Base-by-base conservation (phyloP, 2,888 invertebrate species). In the Tromatobia lineatoria region DNA sequence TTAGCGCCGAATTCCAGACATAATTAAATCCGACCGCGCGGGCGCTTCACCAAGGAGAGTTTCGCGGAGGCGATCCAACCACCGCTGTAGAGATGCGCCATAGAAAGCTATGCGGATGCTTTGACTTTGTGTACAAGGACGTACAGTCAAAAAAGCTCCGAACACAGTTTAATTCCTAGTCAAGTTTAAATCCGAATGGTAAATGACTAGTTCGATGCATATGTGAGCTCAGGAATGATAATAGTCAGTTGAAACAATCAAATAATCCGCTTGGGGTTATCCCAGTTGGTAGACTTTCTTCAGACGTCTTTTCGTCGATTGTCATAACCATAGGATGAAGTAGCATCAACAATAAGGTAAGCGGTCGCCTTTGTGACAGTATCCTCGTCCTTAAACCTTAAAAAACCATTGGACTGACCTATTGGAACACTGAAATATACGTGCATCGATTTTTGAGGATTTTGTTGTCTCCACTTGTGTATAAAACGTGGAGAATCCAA, bases 1-100 rank as follows among this genome's bases (percentile, higher is more conserved):
- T 93, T 92, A 92, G 90, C 91, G 89, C 89, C 89, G 89, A 90
- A 92, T 93, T 92, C 91, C 91, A 91, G 91, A 90, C 90, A 92
- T 92, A 92, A 93, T 92, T 91, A 91, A 91, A 92, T 92, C 89
- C 90, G 85, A 91, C 90, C 91, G 74, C 85, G 79, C 70, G 47
- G 29, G 70, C 45, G 52, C 57, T 18, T 18, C 57, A 66, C 57
- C 34, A 29, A 42, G 10, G 45, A 45, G 64, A 73, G 73, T 82
- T 82, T 80, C 67, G 80, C 61, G 47, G 54, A 50, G 23, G 52
- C 25, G 23, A 61, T 29, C 38, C 34, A 23, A 61, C 23, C 70
- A 67, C 29, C 50, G 86, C 88, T 83, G 85, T 78, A 87, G 87
- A 89, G 87, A 38, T 38, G 38, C 88, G 89, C 89, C 88, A 87